phyloP scores from a whole-genome alignment of 64 coral and sea anemone genomes.

The Catalaphyllia jardinei region DNA sequence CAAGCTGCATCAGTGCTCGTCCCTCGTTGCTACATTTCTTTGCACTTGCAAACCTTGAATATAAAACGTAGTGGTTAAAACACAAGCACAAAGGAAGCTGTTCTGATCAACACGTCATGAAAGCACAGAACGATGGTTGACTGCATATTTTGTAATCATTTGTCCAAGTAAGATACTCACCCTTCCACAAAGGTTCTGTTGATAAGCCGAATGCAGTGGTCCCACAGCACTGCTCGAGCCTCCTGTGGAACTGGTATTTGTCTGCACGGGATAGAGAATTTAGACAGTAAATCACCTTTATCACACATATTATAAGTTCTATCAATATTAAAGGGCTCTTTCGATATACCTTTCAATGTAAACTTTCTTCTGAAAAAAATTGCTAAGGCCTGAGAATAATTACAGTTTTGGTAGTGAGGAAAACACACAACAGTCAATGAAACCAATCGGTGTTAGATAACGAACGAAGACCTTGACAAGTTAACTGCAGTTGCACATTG shows the following conservation, averaged over 20 bases:
- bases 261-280: constrained; percentile 29
- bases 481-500: too few relatives aligned
- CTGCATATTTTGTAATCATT: neutral
- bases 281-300: neutral
- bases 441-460: too few relatives aligned
- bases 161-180: constrained; percentile 33
- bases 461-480: too few relatives aligned
- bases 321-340: neutral
- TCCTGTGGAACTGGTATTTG: constrained; percentile 96
- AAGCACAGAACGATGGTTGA: neutral
- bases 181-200: constrained; percentile 99
- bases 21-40: constrained; percentile 99
- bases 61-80: too few relatives aligned
- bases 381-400: too few relatives aligned
- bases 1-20: constrained; percentile 95
- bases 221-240: constrained; percentile 83
- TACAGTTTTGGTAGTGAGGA: too few relatives aligned
- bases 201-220: constrained; percentile 89
- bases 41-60: constrained; percentile 83
- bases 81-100: too few relatives aligned
- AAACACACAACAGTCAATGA: too few relatives aligned
- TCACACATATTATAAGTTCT: neutral
- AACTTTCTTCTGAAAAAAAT: too few relatives aligned
- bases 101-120: too few relatives aligned
- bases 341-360: too few relatives aligned